Base-by-base conservation (phyloP, 2,888 invertebrate genomes). In the Branchipolynoe longqiensis region DNA sequence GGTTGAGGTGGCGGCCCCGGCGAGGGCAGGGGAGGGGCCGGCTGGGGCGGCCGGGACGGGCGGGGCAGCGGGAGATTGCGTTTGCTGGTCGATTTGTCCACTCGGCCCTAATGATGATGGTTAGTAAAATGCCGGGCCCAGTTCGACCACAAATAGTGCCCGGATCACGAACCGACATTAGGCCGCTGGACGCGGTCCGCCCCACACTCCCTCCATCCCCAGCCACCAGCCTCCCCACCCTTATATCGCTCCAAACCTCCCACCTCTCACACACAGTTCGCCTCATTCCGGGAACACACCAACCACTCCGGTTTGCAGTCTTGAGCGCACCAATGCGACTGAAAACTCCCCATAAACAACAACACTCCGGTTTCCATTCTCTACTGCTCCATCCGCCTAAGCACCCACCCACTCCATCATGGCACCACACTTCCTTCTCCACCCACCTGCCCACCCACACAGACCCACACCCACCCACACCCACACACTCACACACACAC, bases 81-180 rank as follows among this genome's bases (percentile, higher is more conserved):
- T 69, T 69, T 69, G 69, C 69, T 36, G 69, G 36, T 69, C 69
- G 69, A 69, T 69, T 69, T 69, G 69, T 69, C 38, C 38, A 69
- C 69, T 69, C 33, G 69, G 36, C 33, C 36, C 69, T 33, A 69
- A 69, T 69, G 69, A 69, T 69, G 69, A 69, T 69, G 69, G 36
- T 69, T 69, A 33, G 69, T 69, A 33, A 69, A 69, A 69, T 69
- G 69, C 36, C 69, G 69, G 69, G 8, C 69, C 38, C 69, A 33
- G 33, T 3, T 38, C 38, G 22, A 38, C 69, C 69, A 69, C 69
- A 69, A 69, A 69, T 38, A 69, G 69, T 69, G 22, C 1, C 18
- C 36, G 69, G 69, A 69, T 69, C 69, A 69, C 69, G 69, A 69
- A 69, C 36, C 36, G 69, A n/a, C 69, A 69, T 69, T 69, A 69